phyloP scores from a whole-genome alignment of 2,113 vertebrate species.

The Labeo rohita region DNA sequence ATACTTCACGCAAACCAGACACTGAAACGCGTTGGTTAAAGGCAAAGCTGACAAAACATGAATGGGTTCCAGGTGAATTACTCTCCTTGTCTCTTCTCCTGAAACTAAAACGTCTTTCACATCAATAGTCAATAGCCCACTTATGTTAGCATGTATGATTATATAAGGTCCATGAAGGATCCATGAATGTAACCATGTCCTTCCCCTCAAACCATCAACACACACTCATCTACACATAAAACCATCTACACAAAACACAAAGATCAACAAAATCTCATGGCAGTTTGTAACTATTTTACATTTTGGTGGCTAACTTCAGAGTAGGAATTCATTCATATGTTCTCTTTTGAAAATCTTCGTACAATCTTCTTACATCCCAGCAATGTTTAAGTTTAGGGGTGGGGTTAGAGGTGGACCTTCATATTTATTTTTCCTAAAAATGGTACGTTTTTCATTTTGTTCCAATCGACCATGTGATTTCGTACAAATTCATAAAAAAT shows the following conservation, averaged over 20 bases:
- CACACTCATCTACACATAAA: conserved; percentile 13
- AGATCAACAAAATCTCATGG: neutral
- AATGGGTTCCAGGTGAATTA: conserved; percentile 30
- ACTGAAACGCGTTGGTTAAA: neutral
- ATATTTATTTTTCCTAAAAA: neutral
- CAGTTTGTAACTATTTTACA: neutral
- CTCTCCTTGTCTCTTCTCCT: conserved; percentile 17
- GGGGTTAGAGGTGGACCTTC: neutral
- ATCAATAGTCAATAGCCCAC: conserved; percentile 72
- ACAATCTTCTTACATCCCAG: neutral
- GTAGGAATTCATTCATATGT: neutral
- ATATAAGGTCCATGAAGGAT: conserved; percentile 62
- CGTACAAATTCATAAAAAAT: neutral
- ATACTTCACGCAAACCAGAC: neutral
- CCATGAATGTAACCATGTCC: conserved; percentile 54
- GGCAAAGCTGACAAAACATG: neutral
- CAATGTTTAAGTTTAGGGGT: neutral
- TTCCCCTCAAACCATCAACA: neutral
- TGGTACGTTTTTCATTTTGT: neutral
- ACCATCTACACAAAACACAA: conserved; percentile 34
- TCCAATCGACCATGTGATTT: neutral
- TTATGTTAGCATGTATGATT: conserved; percentile 64
- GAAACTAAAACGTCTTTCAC: conserved; percentile 30
- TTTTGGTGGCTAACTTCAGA: neutral
- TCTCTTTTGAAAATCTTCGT: neutral